These are phyloP conservation scores for Lagocephalus sceleratus DNA, from an alignment of 2,797 vertebrate species.

Conservation along the genomic window DNA sequence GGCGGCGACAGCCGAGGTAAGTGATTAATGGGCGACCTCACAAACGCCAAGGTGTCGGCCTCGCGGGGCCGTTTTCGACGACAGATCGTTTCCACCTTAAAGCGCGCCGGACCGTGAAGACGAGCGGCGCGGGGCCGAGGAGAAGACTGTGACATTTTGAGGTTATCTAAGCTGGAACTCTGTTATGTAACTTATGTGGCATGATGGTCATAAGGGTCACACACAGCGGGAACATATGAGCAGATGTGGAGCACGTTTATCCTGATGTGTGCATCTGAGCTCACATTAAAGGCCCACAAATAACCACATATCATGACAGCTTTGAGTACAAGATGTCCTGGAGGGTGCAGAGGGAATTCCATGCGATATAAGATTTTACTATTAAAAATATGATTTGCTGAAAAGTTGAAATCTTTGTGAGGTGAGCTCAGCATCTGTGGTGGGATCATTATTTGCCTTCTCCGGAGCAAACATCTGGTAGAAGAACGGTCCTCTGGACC, in stretches of 20 bases:
- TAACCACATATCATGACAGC: background rate
- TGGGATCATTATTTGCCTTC: slow-evolving; percentile 8
- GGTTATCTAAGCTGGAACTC: slow-evolving; percentile 55
- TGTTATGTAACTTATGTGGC: slow-evolving; percentile 57
- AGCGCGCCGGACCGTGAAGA: slow-evolving; percentile 21
- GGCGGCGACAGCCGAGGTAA: slow-evolving; percentile 24
- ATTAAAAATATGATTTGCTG: too few relatives aligned
- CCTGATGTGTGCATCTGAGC: background rate
- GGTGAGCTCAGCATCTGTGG: background rate
- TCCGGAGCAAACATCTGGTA: background rate
- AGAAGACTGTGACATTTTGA: slow-evolving; percentile 62
- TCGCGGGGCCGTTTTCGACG: slow-evolving; percentile 14
- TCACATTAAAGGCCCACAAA: background rate
- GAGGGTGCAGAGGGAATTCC: background rate
- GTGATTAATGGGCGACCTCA: slow-evolving; percentile 24
- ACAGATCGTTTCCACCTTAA: slow-evolving; percentile 22
- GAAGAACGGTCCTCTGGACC: background rate
- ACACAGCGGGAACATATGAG: slow-evolving; percentile 7
- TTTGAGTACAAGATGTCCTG: background rate
- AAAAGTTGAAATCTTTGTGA: background rate
- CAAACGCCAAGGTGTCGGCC: slow-evolving; percentile 26
- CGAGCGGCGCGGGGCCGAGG: slow-evolving; percentile 24
- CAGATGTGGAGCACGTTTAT: slow-evolving; percentile 18
- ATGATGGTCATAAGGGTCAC: slow-evolving; percentile 36
- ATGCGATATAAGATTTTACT: background rate